Base-by-base conservation (phyloP, 1,140 invertebrate species). In the Epicauta chinensis region DNA sequence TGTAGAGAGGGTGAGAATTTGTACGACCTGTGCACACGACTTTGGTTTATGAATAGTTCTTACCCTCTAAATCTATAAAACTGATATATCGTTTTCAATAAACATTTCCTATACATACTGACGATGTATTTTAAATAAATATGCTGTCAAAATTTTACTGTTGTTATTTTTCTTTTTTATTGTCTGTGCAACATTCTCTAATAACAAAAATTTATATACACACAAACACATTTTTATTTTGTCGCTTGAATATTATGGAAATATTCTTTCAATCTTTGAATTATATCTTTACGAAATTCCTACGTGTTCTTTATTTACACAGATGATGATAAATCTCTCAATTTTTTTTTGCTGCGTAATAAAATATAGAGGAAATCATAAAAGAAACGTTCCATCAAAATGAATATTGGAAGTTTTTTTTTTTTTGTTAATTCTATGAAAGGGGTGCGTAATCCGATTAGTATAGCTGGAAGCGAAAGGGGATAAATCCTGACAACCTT, bases 131-230 rank as follows among this genome's bases (percentile, higher is more conserved):
- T 58, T 52, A 35, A 49, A 56, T 60, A 60, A 60, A 60, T 60
- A 60, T 57, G 46, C 55, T 60, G 58, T 60, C 58, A 57, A 56
- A 23, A 45, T 57, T 60, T 60, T 60, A 60, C 56, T 57, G 58
- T 57, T 56, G 46, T 54, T 60, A 60, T 60, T 60, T 60, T 55
- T 60, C 58, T 56, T 54, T 47, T 53, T 60, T 60, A 58, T 53
- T 53, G 55, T 58, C 44, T 34, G 10, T 7, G 23, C 23, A 23
- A 7, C 23, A 23, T 23, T 23, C 23, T 23, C 7, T n/a, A n/a
- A n/a, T n/a, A n/a, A n/a, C n/a, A n/a, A n/a, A n/a, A n/a, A 43
- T 51, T 49, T 53, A 17, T 35, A 16, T 42, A 10, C 51, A 48
- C 38, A 53, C 54, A 46, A 51, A 47, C 37, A 54, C 44, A 54